phyloP scores from a whole-genome alignment of 2,888 invertebrate species.

The Dyspetes luteomarginatus region DNA sequence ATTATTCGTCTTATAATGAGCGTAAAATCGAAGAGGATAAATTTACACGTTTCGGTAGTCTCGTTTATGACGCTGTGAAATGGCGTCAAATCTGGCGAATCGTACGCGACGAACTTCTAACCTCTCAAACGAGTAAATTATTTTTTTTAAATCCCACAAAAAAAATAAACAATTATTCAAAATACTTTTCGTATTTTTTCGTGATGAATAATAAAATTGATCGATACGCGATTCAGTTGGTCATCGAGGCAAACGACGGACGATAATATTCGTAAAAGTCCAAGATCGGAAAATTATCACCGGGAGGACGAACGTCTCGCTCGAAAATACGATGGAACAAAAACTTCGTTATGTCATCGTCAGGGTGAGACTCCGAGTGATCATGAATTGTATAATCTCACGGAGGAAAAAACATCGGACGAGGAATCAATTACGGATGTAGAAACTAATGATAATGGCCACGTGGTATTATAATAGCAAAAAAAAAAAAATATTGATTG shows the following conservation, averaged over 20 bases:
- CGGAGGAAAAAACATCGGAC: constrained; percentile 55
- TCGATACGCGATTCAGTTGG: constrained; percentile 23
- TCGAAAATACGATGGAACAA: too few species aligned
- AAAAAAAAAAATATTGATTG: neutral
- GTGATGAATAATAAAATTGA: neutral
- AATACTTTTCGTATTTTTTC: neutral
- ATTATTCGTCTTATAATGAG: constrained; percentile 45
- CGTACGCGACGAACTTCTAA: constrained; percentile 35
- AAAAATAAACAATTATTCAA: constrained; percentile 9
- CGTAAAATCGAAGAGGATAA: neutral
- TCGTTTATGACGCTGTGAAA: constrained; percentile 7
- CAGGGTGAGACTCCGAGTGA: constrained; percentile 41
- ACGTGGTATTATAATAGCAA: constrained; percentile 28
- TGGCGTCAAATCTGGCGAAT: constrained; percentile 37
- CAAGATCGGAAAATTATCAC: constrained; percentile 17
- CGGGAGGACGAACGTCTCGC: too few species aligned
- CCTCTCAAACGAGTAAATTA: constrained; percentile 32
- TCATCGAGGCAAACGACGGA: constrained; percentile 25
- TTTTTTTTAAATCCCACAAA: neutral
- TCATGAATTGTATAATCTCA: constrained; percentile 47
- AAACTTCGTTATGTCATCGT: constrained; percentile 29
- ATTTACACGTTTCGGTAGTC: constrained; percentile 8
- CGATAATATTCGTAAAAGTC: constrained; percentile 40
- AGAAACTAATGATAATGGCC: constrained; percentile 44
- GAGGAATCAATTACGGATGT: constrained; percentile 47